Conservation (phyloP, 2,797 vertebrate genomes). For the Enteromius fasciolatus region DNA sequence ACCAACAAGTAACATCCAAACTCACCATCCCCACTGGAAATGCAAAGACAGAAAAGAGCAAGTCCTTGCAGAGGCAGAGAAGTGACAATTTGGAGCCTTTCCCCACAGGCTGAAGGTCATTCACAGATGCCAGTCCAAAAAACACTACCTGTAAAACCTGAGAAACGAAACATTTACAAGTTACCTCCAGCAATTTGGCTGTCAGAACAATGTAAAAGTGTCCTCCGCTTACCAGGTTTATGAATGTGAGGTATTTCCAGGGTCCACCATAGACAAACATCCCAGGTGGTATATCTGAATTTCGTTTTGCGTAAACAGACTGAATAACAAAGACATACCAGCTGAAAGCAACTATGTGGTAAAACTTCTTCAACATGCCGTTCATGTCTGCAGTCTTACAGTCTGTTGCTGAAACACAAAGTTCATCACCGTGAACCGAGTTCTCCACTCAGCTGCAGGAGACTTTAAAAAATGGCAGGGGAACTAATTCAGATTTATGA, state of each 20-base stretch:
- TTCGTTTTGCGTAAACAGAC: slow-evolving; percentile 61
- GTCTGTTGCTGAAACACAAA: not conserved
- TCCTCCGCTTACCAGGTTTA: slow-evolving; percentile 86
- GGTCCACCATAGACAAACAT: slow-evolving; percentile 83
- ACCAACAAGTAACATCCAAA: not conserved
- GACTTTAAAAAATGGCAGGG: not conserved
- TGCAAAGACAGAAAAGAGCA: slow-evolving; percentile 86
- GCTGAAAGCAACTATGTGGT: slow-evolving; percentile 78
- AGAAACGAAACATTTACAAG: slow-evolving; percentile 48
- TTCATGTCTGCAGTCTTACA: slow-evolving; percentile 67
- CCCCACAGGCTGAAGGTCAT: slow-evolving; percentile 77
- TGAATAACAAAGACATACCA: slow-evolving; percentile 82
- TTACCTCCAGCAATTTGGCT: not conserved
- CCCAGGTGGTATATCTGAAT: slow-evolving; percentile 69
- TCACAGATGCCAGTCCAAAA: slow-evolving; percentile 83
- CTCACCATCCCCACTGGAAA: slow-evolving; percentile 85
- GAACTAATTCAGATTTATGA: slow-evolving; percentile 19
- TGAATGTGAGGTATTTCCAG: slow-evolving; percentile 90
- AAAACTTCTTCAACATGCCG: slow-evolving; percentile 60
- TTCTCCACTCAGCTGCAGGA: not conserved
- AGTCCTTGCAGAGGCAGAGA: slow-evolving; percentile 79
- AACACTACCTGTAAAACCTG: slow-evolving; percentile 88
- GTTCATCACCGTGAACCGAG: not conserved
- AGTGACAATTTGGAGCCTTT: slow-evolving; percentile 53
- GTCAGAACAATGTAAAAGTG: not conserved